Evolutionary conservation across 1,140 invertebrate species (phyloP), one percentile per base, ranked within the genome.

Genomic region (Sminthurides bifidus): DNA sequence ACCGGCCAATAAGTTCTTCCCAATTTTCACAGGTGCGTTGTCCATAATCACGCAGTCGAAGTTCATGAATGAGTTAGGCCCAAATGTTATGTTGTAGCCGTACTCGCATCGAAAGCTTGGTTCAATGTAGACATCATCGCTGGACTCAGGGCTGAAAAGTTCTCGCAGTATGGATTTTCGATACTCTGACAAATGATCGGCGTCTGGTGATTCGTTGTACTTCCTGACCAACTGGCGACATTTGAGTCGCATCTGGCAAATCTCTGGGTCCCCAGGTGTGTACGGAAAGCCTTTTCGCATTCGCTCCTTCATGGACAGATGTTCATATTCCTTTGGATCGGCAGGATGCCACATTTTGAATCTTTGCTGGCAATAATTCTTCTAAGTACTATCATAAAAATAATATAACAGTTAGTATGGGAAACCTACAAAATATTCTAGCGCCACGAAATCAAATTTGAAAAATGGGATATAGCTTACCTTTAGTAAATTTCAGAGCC

Each of bases 1-100:
- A 5, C 44, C 61, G 10, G 55, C 37, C 38, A 64, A 49, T 12
- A 45, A 41, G n/a, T 52, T 41, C 2, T 57, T 48, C 14, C 58
- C 58, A 37, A 67, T 63, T 3, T 14, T 59, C 17, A 67, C 50
- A 27, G 56, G 40, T 24, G 43, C 52, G 10, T 40, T 56, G 45
- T 67, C 63, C 15, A 65, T 44, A n/a, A 63, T 45, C 12, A 33
- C 24, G 30, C 64, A 66, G 31, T 62, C 53, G 43, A 62, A 60
- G 35, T 66, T 66, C 19, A 56, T 43, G 23, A 55, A 58, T 6
- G 52, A 44, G 27, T 56, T 59, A 6, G 64, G 50, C 5, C 56
- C 65, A 38, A 60, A 6, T 4, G 27, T 55, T 2, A 60, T 37
- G 31, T 60, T 60, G 46, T 52, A 44, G 17, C 58, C 58, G 48